phyloP scores from a whole-genome alignment of 2,888 invertebrate genomes.

The Muscina levida region DNA sequence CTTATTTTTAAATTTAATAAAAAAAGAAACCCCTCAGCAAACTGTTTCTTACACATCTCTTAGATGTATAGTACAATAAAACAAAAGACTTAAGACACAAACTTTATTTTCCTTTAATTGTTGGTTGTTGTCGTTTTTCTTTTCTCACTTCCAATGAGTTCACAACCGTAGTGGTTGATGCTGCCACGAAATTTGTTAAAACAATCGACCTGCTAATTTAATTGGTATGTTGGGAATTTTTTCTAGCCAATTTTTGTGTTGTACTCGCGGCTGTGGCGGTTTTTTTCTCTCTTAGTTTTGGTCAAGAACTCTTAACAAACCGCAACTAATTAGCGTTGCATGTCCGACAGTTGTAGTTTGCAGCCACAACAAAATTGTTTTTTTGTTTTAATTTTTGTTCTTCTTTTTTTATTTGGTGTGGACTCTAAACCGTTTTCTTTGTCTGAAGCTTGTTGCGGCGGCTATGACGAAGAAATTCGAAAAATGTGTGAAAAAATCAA shows the following conservation, averaged over 20 bases:
- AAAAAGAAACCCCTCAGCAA: too few species aligned
- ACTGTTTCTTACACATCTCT: too few species aligned
- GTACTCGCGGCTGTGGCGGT: neutral
- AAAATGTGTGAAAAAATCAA: slow-evolving; percentile 62
- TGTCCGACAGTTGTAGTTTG: slow-evolving; percentile 11
- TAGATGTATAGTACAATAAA: too few species aligned
- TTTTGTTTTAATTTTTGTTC: slow-evolving; percentile 24
- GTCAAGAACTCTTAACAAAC: neutral
- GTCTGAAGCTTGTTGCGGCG: slow-evolving; percentile 17
- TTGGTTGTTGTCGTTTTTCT: too few species aligned
- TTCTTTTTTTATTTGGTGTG: neutral
- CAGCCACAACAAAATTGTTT: slow-evolving; percentile 37
- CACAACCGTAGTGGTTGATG: neutral
- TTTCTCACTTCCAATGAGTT: neutral
- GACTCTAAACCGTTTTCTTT: slow-evolving; percentile 23
- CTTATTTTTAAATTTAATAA: too few species aligned
- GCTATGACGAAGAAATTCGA: slow-evolving; percentile 33
- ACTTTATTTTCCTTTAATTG: too few species aligned
- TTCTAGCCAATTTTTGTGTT: slow-evolving; percentile 21
- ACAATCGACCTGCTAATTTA: slow-evolving; percentile 45
- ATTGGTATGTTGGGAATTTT: slow-evolving; percentile 47
- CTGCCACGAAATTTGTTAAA: neutral
- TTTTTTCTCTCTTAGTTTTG: neutral
- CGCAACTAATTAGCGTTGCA: slow-evolving; percentile 53
- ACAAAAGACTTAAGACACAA: neutral